These are phyloP conservation scores for Listrodromus nycthemerus DNA, from an alignment of 2,888 invertebrate species.

Conservation along the genomic window DNA sequence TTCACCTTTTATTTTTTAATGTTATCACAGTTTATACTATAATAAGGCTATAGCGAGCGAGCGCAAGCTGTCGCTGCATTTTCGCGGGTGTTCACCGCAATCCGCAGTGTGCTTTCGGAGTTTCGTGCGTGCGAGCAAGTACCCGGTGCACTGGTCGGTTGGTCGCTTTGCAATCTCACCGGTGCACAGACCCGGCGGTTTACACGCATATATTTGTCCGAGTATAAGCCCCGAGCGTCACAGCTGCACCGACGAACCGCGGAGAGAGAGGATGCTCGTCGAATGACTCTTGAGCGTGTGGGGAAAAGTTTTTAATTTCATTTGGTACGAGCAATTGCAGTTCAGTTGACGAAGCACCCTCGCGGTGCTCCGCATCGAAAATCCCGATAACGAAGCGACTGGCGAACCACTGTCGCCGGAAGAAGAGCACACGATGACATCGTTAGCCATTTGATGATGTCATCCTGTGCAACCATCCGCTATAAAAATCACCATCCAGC, in stretches of 20 bases:
- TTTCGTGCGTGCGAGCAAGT: neutral
- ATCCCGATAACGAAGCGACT: slow-evolving; percentile 22
- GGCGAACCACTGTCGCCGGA: neutral
- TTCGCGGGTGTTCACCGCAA: neutral
- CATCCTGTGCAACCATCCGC: neutral
- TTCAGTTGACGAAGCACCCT: slow-evolving; percentile 20
- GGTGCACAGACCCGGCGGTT: neutral
- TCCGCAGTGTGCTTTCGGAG: neutral
- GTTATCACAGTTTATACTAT: neutral
- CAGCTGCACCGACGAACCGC: neutral
- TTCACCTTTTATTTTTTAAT: neutral
- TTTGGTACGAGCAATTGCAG: slow-evolving; percentile 23
- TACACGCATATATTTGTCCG: neutral
- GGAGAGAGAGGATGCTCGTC: neutral
- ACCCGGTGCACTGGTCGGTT: neutral
- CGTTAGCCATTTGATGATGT: slow-evolving; percentile 12
- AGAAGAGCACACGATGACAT: neutral
- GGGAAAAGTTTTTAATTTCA: slow-evolving; percentile 22
- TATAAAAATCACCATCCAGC: neutral
- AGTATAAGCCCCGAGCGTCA: neutral
- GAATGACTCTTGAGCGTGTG: slow-evolving; percentile 2
- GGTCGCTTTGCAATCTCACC: too few species aligned
- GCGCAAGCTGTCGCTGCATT: slow-evolving; percentile 14
- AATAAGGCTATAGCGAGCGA: neutral
- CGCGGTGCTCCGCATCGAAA: slow-evolving; percentile 15